These are phyloP conservation scores for Erithacus rubecula DNA, from an alignment of 2,797 vertebrate genomes.

Conservation along the genomic window DNA sequence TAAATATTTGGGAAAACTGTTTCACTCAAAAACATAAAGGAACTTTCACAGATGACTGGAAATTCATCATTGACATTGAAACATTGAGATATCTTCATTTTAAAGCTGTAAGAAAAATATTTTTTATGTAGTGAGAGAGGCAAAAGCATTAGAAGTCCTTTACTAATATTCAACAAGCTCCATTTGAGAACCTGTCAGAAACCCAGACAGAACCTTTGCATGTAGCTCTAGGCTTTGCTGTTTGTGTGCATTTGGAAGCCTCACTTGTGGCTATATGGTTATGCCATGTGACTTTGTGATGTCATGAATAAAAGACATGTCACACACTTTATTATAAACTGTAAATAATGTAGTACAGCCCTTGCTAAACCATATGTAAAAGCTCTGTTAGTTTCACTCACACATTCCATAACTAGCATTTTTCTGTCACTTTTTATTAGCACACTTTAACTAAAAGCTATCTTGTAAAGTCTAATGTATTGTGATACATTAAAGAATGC, in stretches of 20 bases:
- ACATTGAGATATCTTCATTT: background rate
- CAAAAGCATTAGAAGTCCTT: background rate
- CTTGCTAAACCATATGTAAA: background rate
- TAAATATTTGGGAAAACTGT: background rate
- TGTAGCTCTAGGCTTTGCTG: background rate
- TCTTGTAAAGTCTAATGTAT: background rate
- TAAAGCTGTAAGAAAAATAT: background rate
- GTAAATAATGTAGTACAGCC: background rate
- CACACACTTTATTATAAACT: background rate
- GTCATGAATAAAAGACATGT: background rate
- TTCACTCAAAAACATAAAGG: constrained; percentile 45
- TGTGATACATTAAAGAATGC: background rate
- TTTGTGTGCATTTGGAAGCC: background rate
- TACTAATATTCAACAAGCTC: background rate
- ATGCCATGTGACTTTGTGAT: background rate
- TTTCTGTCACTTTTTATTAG: background rate
- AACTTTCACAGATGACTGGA: constrained; percentile 42
- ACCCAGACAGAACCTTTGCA: background rate
- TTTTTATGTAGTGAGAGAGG: background rate
- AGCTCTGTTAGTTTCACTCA: background rate
- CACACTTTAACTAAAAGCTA: background rate
- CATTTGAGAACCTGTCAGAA: background rate
- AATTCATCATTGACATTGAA: background rate
- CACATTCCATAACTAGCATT: background rate
- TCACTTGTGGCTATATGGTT: background rate